A percentile compares a stretch with the other conserved stretches of the same genome.
phyloP scores from a whole-genome alignment of 64 coral and sea anemone species.

The Exaiptasia diaphana region DNA sequence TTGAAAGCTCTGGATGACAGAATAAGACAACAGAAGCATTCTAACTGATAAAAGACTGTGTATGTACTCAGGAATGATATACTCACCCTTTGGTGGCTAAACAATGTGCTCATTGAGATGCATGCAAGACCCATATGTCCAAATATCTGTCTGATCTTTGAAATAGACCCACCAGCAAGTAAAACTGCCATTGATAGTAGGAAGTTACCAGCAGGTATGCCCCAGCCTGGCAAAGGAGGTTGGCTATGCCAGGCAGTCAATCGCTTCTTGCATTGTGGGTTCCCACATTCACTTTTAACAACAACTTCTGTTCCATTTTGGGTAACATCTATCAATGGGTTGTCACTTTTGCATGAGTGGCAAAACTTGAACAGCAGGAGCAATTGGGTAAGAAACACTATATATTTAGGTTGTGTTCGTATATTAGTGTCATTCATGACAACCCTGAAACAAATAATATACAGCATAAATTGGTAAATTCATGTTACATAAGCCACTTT shows the following conservation, averaged over 20 bases:
- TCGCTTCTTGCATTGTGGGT: constrained; percentile 4
- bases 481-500: no score
- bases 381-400: constrained; percentile 13
- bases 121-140: constrained; percentile 53
- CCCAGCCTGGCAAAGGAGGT: constrained; percentile 8
- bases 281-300: not conserved
- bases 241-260: constrained; percentile 39
- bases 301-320: not conserved
- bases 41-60: no score
- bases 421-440: no score
- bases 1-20: no score
- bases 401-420: not conserved
- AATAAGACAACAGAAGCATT: no score
- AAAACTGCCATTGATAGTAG: constrained; percentile 37
- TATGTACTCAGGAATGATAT: no score
- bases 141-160: constrained; percentile 48
- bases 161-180: constrained; percentile 34
- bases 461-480: no score
- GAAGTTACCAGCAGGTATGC: constrained; percentile 36
- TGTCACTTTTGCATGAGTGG: not conserved
- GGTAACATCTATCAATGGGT: not conserved
- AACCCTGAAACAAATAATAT: no score
- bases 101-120: constrained; percentile 53
- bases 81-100: constrained; percentile 54
- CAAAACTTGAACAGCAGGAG: constrained; percentile 21